A percentile compares a stretch with the other conserved stretches of the same genome.
Evolutionary conservation across 2,888 invertebrate genomes (phyloP).

Genomic region (Phoenoteleia sp.): DNA sequence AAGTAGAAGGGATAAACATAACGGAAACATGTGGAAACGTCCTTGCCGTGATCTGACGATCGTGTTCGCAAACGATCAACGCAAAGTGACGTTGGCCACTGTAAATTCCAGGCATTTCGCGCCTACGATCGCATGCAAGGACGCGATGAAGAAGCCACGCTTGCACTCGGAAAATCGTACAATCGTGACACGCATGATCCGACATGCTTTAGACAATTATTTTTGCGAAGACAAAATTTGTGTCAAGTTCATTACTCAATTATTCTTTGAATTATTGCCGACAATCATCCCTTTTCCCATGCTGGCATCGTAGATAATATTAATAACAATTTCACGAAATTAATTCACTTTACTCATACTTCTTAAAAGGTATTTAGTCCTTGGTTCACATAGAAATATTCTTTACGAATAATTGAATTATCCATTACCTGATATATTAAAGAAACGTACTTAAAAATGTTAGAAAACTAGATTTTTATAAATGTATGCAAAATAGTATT

Average conservation of each 20-base stretch:
- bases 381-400: too few relatives aligned
- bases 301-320: too few relatives aligned
- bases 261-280: slow-evolving; percentile 4
- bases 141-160: neutral
- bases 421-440: too few relatives aligned
- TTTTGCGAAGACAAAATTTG: slow-evolving; percentile 22
- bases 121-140: slow-evolving; percentile 37
- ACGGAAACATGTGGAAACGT: slow-evolving; percentile 45
- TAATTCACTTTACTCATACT: too few relatives aligned
- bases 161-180: neutral
- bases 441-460: too few relatives aligned
- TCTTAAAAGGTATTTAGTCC: too few relatives aligned
- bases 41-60: slow-evolving; percentile 55
- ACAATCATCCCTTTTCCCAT: slow-evolving; percentile 18
- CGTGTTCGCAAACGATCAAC: slow-evolving; percentile 45
- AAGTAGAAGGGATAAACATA: slow-evolving; percentile 26
- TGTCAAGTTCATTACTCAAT: slow-evolving; percentile 35
- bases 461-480: too few relatives aligned
- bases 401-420: too few relatives aligned
- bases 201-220: slow-evolving; percentile 28
- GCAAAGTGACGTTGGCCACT: slow-evolving; percentile 32
- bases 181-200: slow-evolving; percentile 14
- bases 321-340: too few relatives aligned
- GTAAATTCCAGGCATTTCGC: slow-evolving; percentile 8
- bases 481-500: too few relatives aligned